Percentiles rank a stretch among this genome's conserved stretches.
Evolutionary conservation across 1,140 invertebrate species (phyloP).

Genomic region (Cardiocondyla obscurior): DNA sequence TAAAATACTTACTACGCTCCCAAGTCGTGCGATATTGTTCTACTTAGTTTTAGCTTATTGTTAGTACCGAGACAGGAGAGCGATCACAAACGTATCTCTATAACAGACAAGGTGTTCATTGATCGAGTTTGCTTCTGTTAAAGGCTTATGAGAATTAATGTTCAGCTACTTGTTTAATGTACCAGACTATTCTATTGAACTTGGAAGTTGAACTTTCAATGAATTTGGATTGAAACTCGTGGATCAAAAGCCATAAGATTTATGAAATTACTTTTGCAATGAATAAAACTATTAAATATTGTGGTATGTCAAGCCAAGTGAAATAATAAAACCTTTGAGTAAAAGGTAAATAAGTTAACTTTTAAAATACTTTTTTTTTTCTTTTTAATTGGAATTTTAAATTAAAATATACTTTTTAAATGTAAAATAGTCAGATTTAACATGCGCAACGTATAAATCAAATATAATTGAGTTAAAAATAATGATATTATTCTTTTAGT

Average conservation of each 20-base stretch:
- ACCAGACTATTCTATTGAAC: background rate
- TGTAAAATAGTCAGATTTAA: background rate
- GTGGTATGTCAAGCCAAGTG: background rate
- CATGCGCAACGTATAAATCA: background rate
- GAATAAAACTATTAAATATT: background rate
- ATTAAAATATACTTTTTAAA: background rate
- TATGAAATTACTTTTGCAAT: background rate
- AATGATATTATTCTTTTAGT: background rate
- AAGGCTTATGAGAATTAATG: slow-evolving; percentile 36
- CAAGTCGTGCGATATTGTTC: background rate
- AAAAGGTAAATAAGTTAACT: background rate
- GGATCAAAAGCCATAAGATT: background rate
- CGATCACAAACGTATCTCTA: slow-evolving; percentile 17
- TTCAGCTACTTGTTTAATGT: slow-evolving; percentile 25
- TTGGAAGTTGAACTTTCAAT: background rate
- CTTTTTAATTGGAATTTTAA: no score
- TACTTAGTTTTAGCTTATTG: slow-evolving; percentile 5
- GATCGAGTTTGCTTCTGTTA: slow-evolving; percentile 33
- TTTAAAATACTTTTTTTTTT: no score
- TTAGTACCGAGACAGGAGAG: background rate
- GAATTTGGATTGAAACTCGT: slow-evolving; percentile 5
- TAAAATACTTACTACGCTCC: slow-evolving; percentile 45
- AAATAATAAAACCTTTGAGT: background rate
- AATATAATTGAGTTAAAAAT: slow-evolving; percentile 2
- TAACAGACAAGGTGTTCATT: slow-evolving; percentile 32